Percentiles rank a stretch among this genome's conserved stretches.
These are phyloP conservation scores for Calameuta pallipes DNA, from an alignment of 2,888 invertebrate species.

Conservation along the genomic window DNA sequence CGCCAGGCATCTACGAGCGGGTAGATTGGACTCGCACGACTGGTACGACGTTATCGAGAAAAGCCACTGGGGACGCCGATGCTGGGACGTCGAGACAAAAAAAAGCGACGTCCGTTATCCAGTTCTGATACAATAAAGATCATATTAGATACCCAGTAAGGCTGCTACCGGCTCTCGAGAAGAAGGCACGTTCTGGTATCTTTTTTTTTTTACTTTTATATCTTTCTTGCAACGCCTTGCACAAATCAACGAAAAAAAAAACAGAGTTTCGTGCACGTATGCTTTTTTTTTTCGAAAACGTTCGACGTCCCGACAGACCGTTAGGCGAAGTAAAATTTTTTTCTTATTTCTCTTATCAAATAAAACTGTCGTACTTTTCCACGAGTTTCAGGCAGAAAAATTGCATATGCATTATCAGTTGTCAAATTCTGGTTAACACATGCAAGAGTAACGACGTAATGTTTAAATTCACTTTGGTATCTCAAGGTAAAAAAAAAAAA, in stretches of 20 bases:
- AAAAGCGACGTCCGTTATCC: not conserved
- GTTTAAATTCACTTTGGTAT: not conserved
- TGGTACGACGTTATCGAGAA: not conserved
- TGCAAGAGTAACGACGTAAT: not conserved
- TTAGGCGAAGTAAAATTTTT: not conserved
- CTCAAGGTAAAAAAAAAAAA: not conserved
- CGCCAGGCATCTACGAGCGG: too few relatives aligned
- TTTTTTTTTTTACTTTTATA: not conserved
- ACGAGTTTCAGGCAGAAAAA: not conserved
- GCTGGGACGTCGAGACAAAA: not conserved
- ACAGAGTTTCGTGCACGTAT: not conserved
- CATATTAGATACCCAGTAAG: not conserved
- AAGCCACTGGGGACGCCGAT: not conserved
- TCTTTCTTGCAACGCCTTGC: not conserved
- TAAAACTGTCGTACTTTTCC: not conserved
- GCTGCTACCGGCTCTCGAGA: not conserved
- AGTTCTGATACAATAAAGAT: not conserved
- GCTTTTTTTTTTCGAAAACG: not conserved
- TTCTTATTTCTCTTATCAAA: not conserved
- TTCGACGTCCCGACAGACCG: not conserved
- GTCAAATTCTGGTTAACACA: not conserved
- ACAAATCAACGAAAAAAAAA: not conserved
- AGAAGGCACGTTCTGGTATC: not conserved
- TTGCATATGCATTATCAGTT: not conserved
- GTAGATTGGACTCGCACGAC: not conserved